phyloP scores from a whole-genome alignment of 2,888 invertebrate species.

The Cataglyphis cursor region DNA sequence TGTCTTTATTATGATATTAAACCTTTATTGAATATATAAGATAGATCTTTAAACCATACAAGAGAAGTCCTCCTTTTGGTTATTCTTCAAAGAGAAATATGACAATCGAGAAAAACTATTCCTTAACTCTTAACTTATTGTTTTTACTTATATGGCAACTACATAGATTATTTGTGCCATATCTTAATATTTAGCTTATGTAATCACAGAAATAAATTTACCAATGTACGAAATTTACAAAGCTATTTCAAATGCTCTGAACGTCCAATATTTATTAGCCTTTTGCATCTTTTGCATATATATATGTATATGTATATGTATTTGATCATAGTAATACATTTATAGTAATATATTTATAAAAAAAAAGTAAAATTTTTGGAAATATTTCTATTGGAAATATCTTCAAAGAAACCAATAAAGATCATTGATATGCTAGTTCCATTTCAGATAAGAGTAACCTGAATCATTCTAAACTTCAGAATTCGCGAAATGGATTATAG shows the following conservation, averaged over 20 bases:
- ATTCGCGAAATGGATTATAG: slow-evolving; percentile 70
- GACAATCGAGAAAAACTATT: slow-evolving; percentile 31
- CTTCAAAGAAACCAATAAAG: slow-evolving; percentile 57
- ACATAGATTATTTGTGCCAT: background rate
- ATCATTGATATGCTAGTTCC: slow-evolving; percentile 65
- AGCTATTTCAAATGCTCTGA: slow-evolving; percentile 24
- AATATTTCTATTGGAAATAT: slow-evolving; percentile 73
- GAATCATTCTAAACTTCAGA: background rate
- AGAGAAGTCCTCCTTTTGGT: background rate
- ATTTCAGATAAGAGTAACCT: slow-evolving; percentile 56
- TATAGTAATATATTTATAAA: background rate
- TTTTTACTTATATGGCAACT: background rate
- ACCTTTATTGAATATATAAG: slow-evolving; percentile 13
- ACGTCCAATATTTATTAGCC: slow-evolving; percentile 25
- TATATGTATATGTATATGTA: slow-evolving; percentile 3
- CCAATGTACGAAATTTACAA: slow-evolving; percentile 3
- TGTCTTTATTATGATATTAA: background rate
- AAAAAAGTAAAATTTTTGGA: slow-evolving; percentile 60
- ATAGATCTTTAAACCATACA: background rate
- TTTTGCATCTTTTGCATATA: background rate
- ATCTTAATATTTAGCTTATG: slow-evolving; percentile 6
- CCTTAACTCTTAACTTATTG: background rate
- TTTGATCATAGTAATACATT: background rate
- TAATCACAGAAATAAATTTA: slow-evolving; percentile 33
- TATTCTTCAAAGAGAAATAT: slow-evolving; percentile 27